Conservation (phyloP, 2,888 invertebrate genomes). For the Hirtodrosophila confusa region DNA sequence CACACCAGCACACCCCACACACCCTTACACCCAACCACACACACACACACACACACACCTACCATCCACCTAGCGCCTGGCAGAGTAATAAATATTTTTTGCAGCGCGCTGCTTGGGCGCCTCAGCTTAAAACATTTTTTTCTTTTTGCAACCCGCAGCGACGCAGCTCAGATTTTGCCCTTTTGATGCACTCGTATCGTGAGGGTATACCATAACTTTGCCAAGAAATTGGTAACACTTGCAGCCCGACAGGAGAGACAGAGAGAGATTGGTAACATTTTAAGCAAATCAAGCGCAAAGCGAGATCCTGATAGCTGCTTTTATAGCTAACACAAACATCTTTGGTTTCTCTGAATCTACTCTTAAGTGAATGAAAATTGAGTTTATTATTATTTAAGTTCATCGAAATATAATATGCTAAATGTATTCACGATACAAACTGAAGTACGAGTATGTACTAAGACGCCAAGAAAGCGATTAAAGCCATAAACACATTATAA, state of each 20-base stretch:
- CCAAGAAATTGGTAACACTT: slow-evolving; percentile 35
- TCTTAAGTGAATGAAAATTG: no score
- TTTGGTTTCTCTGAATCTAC: no score
- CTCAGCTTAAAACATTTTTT: slow-evolving; percentile 44
- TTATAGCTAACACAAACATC: no score
- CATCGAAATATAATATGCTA: no score
- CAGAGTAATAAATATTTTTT: slow-evolving; percentile 76
- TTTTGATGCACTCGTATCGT: slow-evolving; percentile 37
- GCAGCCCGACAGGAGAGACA: no score
- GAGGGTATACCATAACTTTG: slow-evolving; percentile 32
- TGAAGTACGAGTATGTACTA: no score
- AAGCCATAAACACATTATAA: no score
- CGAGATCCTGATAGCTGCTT: no score
- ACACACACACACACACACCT: neutral
- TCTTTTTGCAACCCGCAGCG: slow-evolving; percentile 35
- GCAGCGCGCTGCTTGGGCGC: slow-evolving; percentile 49
- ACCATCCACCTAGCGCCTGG: slow-evolving; percentile 22
- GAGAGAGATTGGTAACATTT: neutral
- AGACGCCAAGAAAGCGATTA: no score
- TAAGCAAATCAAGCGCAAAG: neutral
- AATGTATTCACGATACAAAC: no score
- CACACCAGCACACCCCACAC: slow-evolving; percentile 19
- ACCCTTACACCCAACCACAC: slow-evolving; percentile 9
- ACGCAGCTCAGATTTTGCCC: slow-evolving; percentile 39
- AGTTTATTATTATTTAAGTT: no score